Evolutionary conservation across 2,888 invertebrate genomes (phyloP), one percentile per base, ranked within the genome.

Genomic region (Ochropleura plecta): DNA sequence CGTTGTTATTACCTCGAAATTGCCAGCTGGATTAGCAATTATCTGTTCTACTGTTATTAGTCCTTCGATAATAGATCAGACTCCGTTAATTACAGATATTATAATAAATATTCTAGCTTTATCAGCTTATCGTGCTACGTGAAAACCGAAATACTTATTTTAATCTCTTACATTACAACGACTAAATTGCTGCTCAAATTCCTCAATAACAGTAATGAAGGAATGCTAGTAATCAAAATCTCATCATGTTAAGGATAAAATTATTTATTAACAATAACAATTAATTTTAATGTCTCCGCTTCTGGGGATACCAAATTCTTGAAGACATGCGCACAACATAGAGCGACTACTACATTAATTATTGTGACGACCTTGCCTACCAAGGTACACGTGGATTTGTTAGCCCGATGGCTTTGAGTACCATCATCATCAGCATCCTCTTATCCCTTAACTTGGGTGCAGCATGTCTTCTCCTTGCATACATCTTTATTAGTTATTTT

Each of bases 101-200:
- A 49, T 63, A 63, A 81, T 68, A 30, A 44, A 53, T 59, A 53
- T 64, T 68, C 30, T 20, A 44, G 7, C n/a, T 20, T 49, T 68
- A 82, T 82, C 82, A 77, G 44, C 51, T 59, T 64, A 82, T 55
- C 48, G 12, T 40, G 8, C 4, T 20, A 64, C 59, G 59, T 77
- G 20, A 42, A 64, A n/a, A 14, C 7, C 0, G 12, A 55, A 55
- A 44, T 18, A 49, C 12, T 12, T 40, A 20, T 76, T 57, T 73
- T 20, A 63, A 77, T 81, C 51, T 57, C 18, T 81, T 51, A 46
- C 80, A 30, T 42, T 40, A 77, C 46, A n/a, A 42, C 44, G 16
- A 40, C 12, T 9, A 18, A 48, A 49, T 73, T 72, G 48, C 80
- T 55, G 73, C 48, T 48, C 2, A 51, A 57, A 63, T 73, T 80